Conservation (phyloP, 2,797 vertebrate species). For the Eidolon dupreanum region DNA sequence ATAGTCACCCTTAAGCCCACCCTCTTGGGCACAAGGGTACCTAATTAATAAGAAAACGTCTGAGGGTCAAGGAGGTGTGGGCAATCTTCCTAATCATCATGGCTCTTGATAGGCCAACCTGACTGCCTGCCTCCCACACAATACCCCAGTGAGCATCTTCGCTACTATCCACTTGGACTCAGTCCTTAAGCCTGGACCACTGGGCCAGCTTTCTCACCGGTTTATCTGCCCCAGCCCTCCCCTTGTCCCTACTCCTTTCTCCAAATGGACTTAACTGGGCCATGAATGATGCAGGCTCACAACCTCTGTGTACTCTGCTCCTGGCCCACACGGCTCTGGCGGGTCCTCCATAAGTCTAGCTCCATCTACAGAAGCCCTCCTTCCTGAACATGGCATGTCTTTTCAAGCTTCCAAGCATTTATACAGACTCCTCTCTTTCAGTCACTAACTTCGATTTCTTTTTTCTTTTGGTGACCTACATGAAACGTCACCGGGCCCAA, state of each 20-base stretch:
- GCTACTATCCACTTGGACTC: neutral
- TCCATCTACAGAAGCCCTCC: neutral
- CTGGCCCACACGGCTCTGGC: fast-evolving
- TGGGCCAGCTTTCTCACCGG: neutral
- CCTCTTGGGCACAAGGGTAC: neutral
- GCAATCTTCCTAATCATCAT: neutral
- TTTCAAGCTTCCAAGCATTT: neutral
- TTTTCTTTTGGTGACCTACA: neutral
- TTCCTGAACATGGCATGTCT: neutral
- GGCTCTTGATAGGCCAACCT: neutral
- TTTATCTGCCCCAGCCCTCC: neutral
- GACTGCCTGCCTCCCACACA: neutral
- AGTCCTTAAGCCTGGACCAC: neutral
- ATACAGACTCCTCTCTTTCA: neutral
- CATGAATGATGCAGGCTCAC: neutral
- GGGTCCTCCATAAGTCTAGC: neutral
- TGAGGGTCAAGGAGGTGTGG: neutral
- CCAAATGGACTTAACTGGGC: neutral
- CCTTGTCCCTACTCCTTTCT: neutral
- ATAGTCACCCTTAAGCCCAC: neutral
- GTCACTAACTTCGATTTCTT: neutral
- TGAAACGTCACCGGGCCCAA: neutral
- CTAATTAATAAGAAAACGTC: neutral
- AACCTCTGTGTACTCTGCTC: neutral
- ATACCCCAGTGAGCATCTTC: neutral